phyloP scores from a whole-genome alignment of 2,113 vertebrate species.

The Mus pahari region DNA sequence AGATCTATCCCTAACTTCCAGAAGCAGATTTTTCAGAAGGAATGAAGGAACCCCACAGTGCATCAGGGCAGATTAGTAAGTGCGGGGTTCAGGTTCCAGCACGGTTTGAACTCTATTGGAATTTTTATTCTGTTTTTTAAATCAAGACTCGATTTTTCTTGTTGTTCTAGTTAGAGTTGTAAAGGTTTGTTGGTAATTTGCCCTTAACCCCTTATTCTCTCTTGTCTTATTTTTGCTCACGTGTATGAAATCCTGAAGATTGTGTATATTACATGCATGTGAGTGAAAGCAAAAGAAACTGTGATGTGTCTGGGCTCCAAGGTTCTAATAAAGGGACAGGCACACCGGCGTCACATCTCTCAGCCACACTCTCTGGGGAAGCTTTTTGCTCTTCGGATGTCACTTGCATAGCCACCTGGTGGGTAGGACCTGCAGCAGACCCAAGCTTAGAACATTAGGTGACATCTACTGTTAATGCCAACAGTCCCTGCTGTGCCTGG shows the following conservation, averaged over 20 bases:
- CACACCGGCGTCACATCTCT: neutral
- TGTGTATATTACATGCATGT: neutral
- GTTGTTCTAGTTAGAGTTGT: neutral
- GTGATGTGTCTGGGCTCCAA: neutral
- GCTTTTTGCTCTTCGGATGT: neutral
- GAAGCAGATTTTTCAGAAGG: neutral
- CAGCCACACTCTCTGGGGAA: neutral
- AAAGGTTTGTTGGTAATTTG: neutral
- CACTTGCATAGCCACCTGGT: neutral
- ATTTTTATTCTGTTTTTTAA: neutral
- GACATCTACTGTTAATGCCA: neutral
- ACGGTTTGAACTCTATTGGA: neutral
- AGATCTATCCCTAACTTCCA: neutral
- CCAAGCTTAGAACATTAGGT: neutral
- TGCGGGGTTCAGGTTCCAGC: neutral
- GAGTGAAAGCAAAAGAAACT: neutral
- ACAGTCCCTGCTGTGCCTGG: neutral
- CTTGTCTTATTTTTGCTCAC: neutral
- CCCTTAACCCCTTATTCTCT: neutral
- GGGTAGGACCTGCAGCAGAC: neutral
- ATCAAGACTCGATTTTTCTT: neutral
- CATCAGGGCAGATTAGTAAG: neutral
- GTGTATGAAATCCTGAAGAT: neutral
- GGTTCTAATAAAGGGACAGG: neutral
- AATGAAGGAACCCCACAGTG: neutral